Conservation (phyloP, 1,140 invertebrate species). For the Drosophila melanogaster region DNA sequence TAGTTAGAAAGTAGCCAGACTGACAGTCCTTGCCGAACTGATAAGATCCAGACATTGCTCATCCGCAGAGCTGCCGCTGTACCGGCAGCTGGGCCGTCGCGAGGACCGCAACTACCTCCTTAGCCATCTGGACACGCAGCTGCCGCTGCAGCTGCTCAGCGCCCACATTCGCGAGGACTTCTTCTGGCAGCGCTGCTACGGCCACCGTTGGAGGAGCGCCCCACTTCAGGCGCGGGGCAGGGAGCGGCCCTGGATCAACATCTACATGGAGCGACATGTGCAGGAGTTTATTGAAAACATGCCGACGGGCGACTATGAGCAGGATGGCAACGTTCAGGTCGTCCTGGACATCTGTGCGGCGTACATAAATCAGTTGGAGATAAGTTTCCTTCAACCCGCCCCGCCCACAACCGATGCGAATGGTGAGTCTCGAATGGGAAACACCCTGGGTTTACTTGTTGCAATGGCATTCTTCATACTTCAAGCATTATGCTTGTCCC, state of each 20-base stretch:
- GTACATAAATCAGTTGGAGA: constrained; percentile 82
- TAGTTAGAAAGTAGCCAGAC: not conserved
- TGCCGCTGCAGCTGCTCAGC: constrained; percentile 82
- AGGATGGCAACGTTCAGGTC: constrained; percentile 75
- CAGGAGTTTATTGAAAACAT: constrained; percentile 84
- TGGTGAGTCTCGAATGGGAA: constrained; percentile 47
- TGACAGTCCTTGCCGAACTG: not conserved
- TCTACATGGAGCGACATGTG: constrained; percentile 85
- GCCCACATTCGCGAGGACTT: constrained; percentile 81
- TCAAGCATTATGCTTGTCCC: not conserved
- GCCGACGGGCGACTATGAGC: constrained; percentile 83
- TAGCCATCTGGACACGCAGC: constrained; percentile 81
- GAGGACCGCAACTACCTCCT: constrained; percentile 84
- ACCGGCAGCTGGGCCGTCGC: constrained; percentile 67
- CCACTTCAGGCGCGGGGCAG: constrained; percentile 49
- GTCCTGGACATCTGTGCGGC: constrained; percentile 78
- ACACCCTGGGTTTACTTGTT: constrained; percentile 11
- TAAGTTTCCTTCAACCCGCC: constrained; percentile 76
- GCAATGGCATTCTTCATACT: not conserved
- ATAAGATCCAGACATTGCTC: constrained; percentile 16
- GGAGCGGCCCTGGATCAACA: constrained; percentile 83
- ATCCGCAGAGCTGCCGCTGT: constrained; percentile 77
- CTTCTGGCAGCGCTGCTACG: constrained; percentile 84
- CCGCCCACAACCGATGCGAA: constrained; percentile 65
- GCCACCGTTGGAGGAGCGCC: constrained; percentile 78